phyloP scores from a whole-genome alignment of 1,140 invertebrate species.

The Olivierus martensii region DNA sequence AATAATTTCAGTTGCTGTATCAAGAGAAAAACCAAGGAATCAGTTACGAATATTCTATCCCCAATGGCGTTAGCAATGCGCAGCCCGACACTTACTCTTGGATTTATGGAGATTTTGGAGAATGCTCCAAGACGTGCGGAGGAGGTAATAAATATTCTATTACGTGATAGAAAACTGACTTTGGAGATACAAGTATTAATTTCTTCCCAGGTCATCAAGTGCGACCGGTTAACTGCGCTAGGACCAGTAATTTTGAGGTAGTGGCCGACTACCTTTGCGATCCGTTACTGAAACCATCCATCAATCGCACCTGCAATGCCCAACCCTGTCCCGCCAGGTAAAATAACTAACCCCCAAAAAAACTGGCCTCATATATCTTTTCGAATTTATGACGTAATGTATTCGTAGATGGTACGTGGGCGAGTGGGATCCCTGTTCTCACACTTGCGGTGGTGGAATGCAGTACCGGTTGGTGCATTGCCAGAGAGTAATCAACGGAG shows the following conservation, averaged over 20 bases:
- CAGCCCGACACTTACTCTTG: constrained; percentile 56
- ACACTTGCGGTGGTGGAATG: constrained; percentile 64
- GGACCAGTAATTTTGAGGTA: constrained; percentile 39
- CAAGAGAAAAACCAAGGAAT: constrained; percentile 76
- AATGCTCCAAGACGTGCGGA: constrained; percentile 68
- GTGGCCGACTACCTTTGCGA: constrained; percentile 67
- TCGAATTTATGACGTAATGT: too few relatives aligned
- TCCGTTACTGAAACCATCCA: constrained; percentile 45
- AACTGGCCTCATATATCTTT: too few relatives aligned
- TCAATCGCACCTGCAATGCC: constrained; percentile 52
- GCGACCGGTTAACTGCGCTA: constrained; percentile 39
- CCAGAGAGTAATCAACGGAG: constrained; percentile 53
- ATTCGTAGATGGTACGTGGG: constrained; percentile 65
- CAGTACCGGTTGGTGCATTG: constrained; percentile 49
- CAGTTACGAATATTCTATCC: constrained; percentile 81
- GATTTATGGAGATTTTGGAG: constrained; percentile 59
- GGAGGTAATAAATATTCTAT: constrained; percentile 37
- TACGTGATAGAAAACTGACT: not conserved
- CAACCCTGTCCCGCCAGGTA: constrained; percentile 57
- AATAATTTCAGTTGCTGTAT: constrained; percentile 50
- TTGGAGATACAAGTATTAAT: not conserved
- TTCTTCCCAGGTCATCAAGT: constrained; percentile 48
- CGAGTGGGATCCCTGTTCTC: constrained; percentile 67
- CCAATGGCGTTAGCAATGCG: constrained; percentile 45
- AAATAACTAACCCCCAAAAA: too few relatives aligned